Evolutionary conservation across 2,888 invertebrate genomes (phyloP), one percentile per base, ranked within the genome.

Genomic region (Auanema sp.): DNA sequence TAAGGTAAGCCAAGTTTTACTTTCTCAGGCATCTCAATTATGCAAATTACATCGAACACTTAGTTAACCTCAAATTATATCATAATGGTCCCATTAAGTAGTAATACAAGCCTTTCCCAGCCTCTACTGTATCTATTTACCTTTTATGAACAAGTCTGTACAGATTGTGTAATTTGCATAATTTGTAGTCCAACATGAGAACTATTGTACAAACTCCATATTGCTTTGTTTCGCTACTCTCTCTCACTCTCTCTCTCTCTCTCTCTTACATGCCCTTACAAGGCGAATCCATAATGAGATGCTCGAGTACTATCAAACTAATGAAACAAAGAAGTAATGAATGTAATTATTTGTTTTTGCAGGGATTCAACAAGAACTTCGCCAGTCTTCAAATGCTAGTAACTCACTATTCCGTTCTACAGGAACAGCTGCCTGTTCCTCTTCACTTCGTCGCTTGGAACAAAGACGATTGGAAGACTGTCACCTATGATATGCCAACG

Each of bases 361-460:
- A 64, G 64, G 59, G 59, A 12, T 64, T 60, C 14, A 64, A 64
- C 21, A 73, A 73, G 51, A 61, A 56, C 53, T 73, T 71, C 50
- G 60, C 73, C 23, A 67, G 63, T 0, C 69, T 73, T 41, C 73
- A 73, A 61, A 73, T 71, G 69, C 65, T 73, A 56, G 65, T 73
- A 16, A 73, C 73, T 11, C 71, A 73, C 58, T 66, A 73, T 49
- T 73, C 73, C 33, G 73, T 73, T 33, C 53, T 71, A n/a, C 65
- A 61, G 33, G 69, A 71, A 50, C 62, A 66, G 57, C 66, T 73
- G 24, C 73, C 73, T 10, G 65, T 68, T 52, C 65, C 67, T 1
- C 60, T 73, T 40, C 60, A 58, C 44, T 73, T 73, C 43, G 71
- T 71, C 44, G 63, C 71, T 42, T 73, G 73, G 73, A 64, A 71